Percentiles rank a stretch among this genome's conserved stretches.
Evolutionary conservation across 2,888 invertebrate species (phyloP).

Genomic region (Drosophila neonasuta): DNA sequence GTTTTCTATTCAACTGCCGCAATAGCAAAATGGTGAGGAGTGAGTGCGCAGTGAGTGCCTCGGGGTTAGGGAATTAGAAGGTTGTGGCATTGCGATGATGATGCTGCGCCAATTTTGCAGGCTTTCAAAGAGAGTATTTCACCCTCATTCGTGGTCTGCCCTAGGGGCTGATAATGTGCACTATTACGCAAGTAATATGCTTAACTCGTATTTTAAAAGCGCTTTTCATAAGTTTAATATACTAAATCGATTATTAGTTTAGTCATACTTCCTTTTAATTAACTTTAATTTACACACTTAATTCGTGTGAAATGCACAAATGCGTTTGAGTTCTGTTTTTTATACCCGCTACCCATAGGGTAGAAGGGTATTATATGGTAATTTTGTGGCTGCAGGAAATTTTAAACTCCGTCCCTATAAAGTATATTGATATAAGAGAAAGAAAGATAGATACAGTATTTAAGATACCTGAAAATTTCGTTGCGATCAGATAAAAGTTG

Average conservation of each 20-base stretch:
- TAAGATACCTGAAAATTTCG: too few species aligned
- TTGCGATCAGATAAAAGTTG: too few species aligned
- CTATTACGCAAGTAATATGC: conserved; percentile 9
- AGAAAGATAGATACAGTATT: too few species aligned
- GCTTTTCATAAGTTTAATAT: conserved; percentile 3
- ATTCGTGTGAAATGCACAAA: neutral
- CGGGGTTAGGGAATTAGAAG: neutral
- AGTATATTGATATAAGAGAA: too few species aligned
- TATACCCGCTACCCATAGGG: too few species aligned
- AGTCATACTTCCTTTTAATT: neutral
- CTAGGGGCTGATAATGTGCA: conserved; percentile 15
- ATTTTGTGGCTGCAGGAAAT: too few species aligned
- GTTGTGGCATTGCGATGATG: conserved; percentile 36
- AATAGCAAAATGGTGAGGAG: neutral
- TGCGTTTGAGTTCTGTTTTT: neutral
- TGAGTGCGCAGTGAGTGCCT: neutral
- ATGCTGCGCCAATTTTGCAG: conserved; percentile 58
- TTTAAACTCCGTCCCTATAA: too few species aligned
- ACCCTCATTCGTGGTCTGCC: conserved; percentile 17
- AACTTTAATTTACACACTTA: neutral
- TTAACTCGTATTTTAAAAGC: conserved; percentile 7
- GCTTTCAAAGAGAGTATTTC: conserved; percentile 27
- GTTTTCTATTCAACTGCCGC: conserved; percentile 63
- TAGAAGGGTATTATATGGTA: too few species aligned
- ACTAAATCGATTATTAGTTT: neutral